These are phyloP conservation scores for Empidonax traillii DNA, from an alignment of 2,113 vertebrate species.

Conservation along the genomic window DNA sequence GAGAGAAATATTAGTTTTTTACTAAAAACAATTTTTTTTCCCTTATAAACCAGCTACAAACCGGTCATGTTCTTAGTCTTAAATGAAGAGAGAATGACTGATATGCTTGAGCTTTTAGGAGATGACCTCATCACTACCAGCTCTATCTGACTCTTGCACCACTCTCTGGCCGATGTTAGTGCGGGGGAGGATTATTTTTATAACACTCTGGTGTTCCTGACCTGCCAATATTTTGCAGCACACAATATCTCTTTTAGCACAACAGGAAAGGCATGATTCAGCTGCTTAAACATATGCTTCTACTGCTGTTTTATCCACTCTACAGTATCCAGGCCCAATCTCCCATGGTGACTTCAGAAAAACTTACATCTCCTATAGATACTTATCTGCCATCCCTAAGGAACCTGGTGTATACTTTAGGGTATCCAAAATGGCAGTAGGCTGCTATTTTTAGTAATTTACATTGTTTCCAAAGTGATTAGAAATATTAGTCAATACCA, in stretches of 20 bases:
- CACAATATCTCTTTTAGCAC: not conserved
- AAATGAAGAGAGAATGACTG: not conserved
- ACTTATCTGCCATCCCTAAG: not conserved
- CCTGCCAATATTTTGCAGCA: not conserved
- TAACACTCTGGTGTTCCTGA: not conserved
- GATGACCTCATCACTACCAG: not conserved
- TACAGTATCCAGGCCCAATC: accelerated
- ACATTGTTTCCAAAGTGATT: not conserved
- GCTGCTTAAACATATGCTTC: not conserved
- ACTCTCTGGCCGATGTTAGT: not conserved
- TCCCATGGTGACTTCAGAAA: not conserved
- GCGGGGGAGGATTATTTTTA: not conserved
- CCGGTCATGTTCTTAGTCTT: not conserved
- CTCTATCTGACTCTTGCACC: not conserved
- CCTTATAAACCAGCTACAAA: not conserved
- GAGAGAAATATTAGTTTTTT: not conserved
- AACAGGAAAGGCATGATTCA: not conserved
- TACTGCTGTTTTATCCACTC: not conserved
- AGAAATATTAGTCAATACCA: not conserved
- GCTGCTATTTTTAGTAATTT: not conserved
- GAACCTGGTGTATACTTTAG: not conserved
- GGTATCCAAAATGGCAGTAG: not conserved
- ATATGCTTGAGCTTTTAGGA: not conserved
- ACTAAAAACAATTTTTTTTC: not conserved
- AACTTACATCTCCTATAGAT: not conserved